Base-by-base conservation (phyloP, 2,888 invertebrate species). In the Drosophila infuscata region DNA sequence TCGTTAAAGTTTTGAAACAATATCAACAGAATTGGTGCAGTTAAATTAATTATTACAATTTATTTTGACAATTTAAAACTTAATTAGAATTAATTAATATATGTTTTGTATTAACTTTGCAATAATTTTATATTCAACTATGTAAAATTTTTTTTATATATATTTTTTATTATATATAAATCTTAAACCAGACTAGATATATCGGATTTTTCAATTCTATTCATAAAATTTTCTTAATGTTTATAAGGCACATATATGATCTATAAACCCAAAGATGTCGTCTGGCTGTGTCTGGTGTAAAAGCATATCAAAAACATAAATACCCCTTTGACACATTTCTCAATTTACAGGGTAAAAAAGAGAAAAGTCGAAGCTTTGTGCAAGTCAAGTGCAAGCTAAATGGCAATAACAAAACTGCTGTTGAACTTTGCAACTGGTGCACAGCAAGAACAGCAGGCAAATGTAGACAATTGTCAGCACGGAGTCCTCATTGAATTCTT, bases 311-410 rank as follows among this genome's bases (percentile, higher is more conserved):
- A 2, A 9, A 53, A 8, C 3, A 30, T 8, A 32, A 41, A 36
- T 3, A 11, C 20, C 15, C 5, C 17, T 15, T 38, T 20, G 9
- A 1, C 5, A 15, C 20, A 32, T 20, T 36, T 36, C 3, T 11
- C 4, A 5, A n/a, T 12, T 35, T 43, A 35, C 53, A 59, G 74
- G 69, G 69, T 51, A 73, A 56, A 4, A 29, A 48, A 29, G 52
- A 29, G 29, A 30, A 73, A 58, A 59, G n/a, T 52, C 62, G 62
- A 38, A 51, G 17, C 51, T 25, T 43, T 43, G 52, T 60, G 48
- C 36, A 69, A 74, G 62, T 54, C 65, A 65, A 74, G 52, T 69
- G 48, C 62, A 32, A 52, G 64, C 62, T 52, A 77, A 69, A 62
- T 56, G 69, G 69, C 64, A 69, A 77, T 60, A 70, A 51, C 54